Evolutionary conservation across 2,113 vertebrate species (phyloP).

Genomic region (Indicator maculatus): DNA sequence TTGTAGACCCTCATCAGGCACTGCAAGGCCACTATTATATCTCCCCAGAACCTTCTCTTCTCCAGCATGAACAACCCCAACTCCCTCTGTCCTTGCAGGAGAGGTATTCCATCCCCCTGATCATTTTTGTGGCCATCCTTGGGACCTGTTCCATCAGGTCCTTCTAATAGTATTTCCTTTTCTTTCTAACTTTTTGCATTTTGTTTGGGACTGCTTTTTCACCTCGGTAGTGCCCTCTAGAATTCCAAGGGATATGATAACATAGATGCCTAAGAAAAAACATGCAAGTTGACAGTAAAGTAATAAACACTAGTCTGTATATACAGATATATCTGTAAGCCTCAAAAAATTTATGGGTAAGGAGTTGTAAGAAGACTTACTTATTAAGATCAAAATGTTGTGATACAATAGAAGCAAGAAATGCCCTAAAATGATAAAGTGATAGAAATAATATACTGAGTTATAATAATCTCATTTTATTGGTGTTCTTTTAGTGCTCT

Average conservation of each 20-base stretch:
- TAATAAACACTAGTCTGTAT: background rate
- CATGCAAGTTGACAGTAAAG: background rate
- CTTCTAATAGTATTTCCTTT: background rate
- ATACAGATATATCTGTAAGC: background rate
- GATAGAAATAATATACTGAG: background rate
- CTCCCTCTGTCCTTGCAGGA: too few relatives aligned
- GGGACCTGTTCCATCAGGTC: too few relatives aligned
- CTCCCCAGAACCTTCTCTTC: too few relatives aligned
- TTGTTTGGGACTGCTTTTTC: background rate
- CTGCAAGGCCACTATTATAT: too few relatives aligned
- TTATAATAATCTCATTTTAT: background rate
- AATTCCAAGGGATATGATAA: background rate
- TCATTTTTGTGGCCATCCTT: too few relatives aligned
- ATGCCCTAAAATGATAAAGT: slow-evolving; percentile 1
- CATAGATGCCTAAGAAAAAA: background rate
- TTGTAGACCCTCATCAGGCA: too few relatives aligned
- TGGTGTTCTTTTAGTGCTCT: background rate
- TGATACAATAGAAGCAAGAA: background rate
- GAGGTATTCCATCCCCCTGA: too few relatives aligned
- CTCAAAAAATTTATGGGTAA: background rate
- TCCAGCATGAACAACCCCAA: too few relatives aligned
- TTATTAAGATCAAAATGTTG: background rate
- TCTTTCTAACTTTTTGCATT: background rate
- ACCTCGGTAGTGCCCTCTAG: background rate
- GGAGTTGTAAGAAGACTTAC: background rate